Evolutionary conservation across 2,888 invertebrate species (phyloP).

Genomic region (Amblyjoppa proteus): DNA sequence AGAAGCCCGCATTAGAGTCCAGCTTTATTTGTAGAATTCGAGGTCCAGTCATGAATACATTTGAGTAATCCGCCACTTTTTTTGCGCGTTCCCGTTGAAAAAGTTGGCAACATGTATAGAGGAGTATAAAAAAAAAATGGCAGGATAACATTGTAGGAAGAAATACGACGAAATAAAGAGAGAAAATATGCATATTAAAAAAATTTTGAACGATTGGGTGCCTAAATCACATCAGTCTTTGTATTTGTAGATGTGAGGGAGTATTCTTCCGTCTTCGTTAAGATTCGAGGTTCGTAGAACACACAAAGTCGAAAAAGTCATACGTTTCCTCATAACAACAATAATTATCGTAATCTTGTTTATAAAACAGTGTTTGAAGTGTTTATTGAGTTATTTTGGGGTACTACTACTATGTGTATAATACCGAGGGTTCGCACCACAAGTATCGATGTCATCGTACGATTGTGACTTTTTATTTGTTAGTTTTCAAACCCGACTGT

Average conservation of each 20-base stretch:
- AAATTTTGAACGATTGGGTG: conserved; percentile 28
- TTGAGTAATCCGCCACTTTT: not conserved
- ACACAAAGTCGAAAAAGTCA: conserved; percentile 62
- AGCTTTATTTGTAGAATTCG: conserved; percentile 23
- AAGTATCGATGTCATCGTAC: conserved; percentile 6
- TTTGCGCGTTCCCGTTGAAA: not conserved
- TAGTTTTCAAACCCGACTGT: not conserved
- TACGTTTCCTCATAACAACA: conserved; percentile 57
- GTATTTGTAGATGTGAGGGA: conserved; percentile 72
- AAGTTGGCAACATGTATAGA: not conserved
- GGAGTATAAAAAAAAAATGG: not conserved
- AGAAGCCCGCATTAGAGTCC: not conserved
- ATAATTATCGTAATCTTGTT: conserved; percentile 1
- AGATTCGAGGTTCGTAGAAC: conserved; percentile 70
- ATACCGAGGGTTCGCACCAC: conserved; percentile 13
- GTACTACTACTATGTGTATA: conserved; percentile 19
- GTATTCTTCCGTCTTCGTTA: conserved; percentile 70
- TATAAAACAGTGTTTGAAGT: conserved; percentile 33
- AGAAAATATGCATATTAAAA: not conserved
- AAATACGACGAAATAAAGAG: conserved; percentile 2
- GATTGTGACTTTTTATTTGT: not conserved
- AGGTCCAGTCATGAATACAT: conserved; percentile 1
- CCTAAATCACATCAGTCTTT: conserved; percentile 62
- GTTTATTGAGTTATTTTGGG: conserved; percentile 23
- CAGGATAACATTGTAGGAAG: not conserved